Conservation (phyloP, 2,888 invertebrate species). For the Drosophila macrospina region DNA sequence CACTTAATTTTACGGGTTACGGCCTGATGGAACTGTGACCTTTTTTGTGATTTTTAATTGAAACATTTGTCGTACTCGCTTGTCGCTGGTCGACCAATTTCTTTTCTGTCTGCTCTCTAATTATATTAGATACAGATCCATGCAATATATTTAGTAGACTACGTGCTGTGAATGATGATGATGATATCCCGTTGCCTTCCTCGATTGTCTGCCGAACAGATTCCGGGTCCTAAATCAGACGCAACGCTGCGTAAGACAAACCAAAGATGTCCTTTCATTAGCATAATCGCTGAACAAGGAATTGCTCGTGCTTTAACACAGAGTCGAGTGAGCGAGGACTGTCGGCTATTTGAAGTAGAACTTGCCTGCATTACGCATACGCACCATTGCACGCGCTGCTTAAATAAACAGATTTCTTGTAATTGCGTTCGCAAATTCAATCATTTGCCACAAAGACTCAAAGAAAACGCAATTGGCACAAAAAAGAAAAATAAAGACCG, state of each 20-base stretch:
- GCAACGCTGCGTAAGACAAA: slow-evolving; percentile 50
- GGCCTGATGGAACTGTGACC: slow-evolving; percentile 3
- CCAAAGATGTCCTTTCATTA: slow-evolving; percentile 66
- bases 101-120: slow-evolving; percentile 40
- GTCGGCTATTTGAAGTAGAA: slow-evolving; percentile 15
- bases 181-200: neutral
- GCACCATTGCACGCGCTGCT: slow-evolving; percentile 56
- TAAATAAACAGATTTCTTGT: slow-evolving; percentile 70
- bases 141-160: slow-evolving; percentile 35
- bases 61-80: slow-evolving; percentile 55
- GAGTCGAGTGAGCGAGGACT: neutral
- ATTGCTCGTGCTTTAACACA: slow-evolving; percentile 44
- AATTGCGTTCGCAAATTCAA: slow-evolving; percentile 76
- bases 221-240: slow-evolving; percentile 29
- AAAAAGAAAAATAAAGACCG: slow-evolving; percentile 3
- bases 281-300: slow-evolving; percentile 65
- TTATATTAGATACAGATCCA: slow-evolving; percentile 62
- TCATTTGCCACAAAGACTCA: slow-evolving; percentile 55
- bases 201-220: slow-evolving; percentile 9
- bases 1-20: neutral
- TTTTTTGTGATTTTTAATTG: slow-evolving; percentile 63
- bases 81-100: slow-evolving; percentile 21
- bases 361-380: slow-evolving; percentile 50
- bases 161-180: slow-evolving; percentile 62
- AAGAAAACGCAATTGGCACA: slow-evolving; percentile 18